Percentiles rank a stretch among this genome's conserved stretches.
These are phyloP conservation scores for Albula glossodonta DNA, from an alignment of 2,113 vertebrate genomes.

Conservation along the genomic window DNA sequence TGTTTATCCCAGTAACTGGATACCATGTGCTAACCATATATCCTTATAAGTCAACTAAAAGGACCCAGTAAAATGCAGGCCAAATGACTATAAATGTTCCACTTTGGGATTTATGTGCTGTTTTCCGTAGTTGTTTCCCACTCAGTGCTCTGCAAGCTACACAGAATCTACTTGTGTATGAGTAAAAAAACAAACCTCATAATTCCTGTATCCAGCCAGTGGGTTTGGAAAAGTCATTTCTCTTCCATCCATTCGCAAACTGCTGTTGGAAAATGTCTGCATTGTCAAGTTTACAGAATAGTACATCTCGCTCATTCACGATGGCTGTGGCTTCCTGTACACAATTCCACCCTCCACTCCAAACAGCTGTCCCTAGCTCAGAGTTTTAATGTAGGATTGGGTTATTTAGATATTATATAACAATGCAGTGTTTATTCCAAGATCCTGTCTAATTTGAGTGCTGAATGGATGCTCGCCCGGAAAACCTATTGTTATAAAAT, in stretches of 20 bases:
- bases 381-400: background rate
- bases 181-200: background rate
- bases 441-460: background rate
- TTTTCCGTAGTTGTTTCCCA: background rate
- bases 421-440: background rate
- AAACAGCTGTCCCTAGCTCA: background rate
- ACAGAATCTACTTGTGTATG: background rate
- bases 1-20: background rate
- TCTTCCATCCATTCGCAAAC: background rate
- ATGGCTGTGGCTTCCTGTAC: background rate
- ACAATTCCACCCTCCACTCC: background rate
- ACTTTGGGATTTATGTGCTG: background rate
- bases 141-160: background rate
- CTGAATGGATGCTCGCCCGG: background rate
- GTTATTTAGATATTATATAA: background rate
- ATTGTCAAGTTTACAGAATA: background rate
- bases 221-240: background rate
- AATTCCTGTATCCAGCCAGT: background rate
- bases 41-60: background rate
- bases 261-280: background rate
- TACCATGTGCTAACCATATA: background rate
- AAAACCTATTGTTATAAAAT: background rate
- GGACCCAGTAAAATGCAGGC: background rate
- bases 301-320: background rate
- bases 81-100: slow-evolving; percentile 1